Base-by-base conservation (phyloP, 2,888 invertebrate genomes). In the Caenorhabditis wallacei region DNA sequence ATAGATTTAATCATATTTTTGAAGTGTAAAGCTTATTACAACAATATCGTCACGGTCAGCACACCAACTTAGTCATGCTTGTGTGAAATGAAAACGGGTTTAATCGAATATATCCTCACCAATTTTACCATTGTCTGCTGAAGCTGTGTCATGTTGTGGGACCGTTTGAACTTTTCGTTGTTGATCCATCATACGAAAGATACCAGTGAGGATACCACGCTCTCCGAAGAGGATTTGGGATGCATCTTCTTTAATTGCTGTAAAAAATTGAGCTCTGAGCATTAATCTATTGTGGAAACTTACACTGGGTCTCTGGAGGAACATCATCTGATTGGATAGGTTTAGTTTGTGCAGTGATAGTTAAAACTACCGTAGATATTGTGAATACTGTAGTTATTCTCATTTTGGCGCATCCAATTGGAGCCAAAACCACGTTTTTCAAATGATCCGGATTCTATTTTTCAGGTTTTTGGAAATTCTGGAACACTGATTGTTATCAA, bases 121-220 rank as follows among this genome's bases (percentile, higher is more conserved):
- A 35, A 83, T 83, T 75, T 83, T 83, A 20, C 82, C 71, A 75
- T 59, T 83, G 70, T 83, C 79, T 46, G 79, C 74, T 4, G 79
- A n/a, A 22, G 46, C 79, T 11, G 69, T 69, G 53, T 83, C 82
- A 20, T 66, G 72, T 69, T 78, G 82, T 56, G 72, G 72, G 11
- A 72, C 79, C 30, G 80, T 56, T 30, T 82, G 88, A 61, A 88
- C 84, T 76, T 86, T 88, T 46, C 85, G 83, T 69, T 89, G 88
- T 20, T 91, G 90, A 72, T 91, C 90, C 85, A 91, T 85, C 80
- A 89, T 82, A 64, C 89, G 85, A 72, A 91, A 91, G 11, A 91
- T 84, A n/a, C 88, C 88, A 1, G 90, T 91, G 18, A 91, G 78
- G 16, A 90, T 84, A 1, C 90, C 90, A 43, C 88, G 82, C 40